Percentiles rank a stretch among this genome's conserved stretches.
These are phyloP conservation scores for Miichthys miiuy DNA, from an alignment of 2,797 vertebrate species.

Conservation along the genomic window DNA sequence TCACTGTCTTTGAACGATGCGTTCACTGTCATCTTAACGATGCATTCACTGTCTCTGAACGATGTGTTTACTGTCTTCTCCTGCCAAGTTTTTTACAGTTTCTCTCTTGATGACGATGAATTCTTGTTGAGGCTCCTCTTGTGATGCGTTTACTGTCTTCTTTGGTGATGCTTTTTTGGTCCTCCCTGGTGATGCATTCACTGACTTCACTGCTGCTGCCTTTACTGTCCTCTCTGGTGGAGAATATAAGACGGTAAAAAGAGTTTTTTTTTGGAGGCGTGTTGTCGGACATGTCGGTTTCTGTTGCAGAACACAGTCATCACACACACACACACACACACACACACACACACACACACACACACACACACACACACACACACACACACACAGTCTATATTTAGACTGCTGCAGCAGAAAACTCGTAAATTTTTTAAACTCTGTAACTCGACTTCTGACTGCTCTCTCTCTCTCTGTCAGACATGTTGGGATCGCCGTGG, in stretches of 20 bases:
- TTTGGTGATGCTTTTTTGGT: neutral
- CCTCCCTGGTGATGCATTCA: neutral
- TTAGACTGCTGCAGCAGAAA: constrained; percentile 65
- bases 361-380: too few relatives aligned
- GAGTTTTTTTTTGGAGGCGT: constrained; percentile 7
- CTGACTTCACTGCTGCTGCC: neutral
- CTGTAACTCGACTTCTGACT: constrained; percentile 39
- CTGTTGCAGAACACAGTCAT: constrained; percentile 14
- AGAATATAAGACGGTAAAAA: neutral
- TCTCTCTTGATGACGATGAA: too few relatives aligned
- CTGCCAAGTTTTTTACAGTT: too few relatives aligned
- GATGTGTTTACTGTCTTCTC: too few relatives aligned
- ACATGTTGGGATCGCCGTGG: constrained; percentile 52
- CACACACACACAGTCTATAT: too few relatives aligned
- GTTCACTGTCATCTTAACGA: too few relatives aligned
- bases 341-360: neutral
- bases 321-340: constrained; percentile 13
- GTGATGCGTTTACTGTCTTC: neutral
- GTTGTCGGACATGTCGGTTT: constrained; percentile 9
- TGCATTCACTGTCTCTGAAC: too few relatives aligned
- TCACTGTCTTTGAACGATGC: too few relatives aligned
- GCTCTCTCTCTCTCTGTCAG: constrained; percentile 11
- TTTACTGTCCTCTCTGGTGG: neutral
- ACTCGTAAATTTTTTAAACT: constrained; percentile 72
- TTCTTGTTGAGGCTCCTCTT: neutral